Base-by-base conservation (phyloP, 2,888 invertebrate species). In the Erebia aethiops region DNA sequence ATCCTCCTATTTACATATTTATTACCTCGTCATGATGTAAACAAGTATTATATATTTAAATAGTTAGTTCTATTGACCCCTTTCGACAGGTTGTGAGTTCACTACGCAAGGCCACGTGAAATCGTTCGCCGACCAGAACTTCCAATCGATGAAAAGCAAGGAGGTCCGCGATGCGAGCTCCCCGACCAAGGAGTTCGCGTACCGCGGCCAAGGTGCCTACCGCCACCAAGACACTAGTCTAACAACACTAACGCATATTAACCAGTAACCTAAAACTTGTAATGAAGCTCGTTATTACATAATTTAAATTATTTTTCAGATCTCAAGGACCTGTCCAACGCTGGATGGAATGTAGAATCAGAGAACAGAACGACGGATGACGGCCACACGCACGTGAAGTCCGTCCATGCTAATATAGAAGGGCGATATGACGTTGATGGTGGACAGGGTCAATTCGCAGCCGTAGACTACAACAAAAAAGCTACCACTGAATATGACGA, bases 151-250 rank as follows among this genome's bases (percentile, higher is more conserved):
- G 87, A 97, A 97, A 91, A 95, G 95, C 79, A 96, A 97, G 91
- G 96, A 97, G 90, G 95, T 97, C 74, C 94, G 96, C 71, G 97
- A 97, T 85, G 96, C 96, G 21, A 95, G 95, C 88, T 96, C 96
- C 72, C 96, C 97, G 43, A 95, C 96, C 70, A 94, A 95, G 87
- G 96, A 95, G 84, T 91, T 89, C 87, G 80, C 85, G 77, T 92
- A 90, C 87, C 87, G 88, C 83, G 89, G 87, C 84, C 90, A 91
- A 92, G 93, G 94, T 93, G 86, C 88, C 80, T 79, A 85, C 84
- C 77, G 81, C 80, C 80, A 81, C 77, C 80, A 80, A 78, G 76
- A 77, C 77, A 78, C 81, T 81, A 84, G 77, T 78, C 79, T 88
- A 88, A 89, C 86, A 79, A 77, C 78, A 90, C 89, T 91, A 92